Conservation (phyloP, 2,888 invertebrate genomes). For the Sarcophaga caerulescens region DNA sequence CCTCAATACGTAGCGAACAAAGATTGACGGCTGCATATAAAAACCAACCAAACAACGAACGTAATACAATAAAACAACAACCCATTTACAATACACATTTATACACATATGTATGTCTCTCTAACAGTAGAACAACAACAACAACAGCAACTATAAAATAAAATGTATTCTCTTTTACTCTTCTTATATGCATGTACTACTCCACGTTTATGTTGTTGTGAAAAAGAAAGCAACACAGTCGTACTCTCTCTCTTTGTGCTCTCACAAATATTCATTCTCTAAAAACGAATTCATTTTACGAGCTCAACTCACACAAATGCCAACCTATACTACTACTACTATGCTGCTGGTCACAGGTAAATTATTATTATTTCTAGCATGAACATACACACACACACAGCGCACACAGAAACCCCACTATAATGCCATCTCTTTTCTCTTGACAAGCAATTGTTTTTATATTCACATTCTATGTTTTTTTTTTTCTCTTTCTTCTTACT, state of each 20-base stretch:
- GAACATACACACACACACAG: constrained; percentile 51
- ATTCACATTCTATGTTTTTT: not conserved
- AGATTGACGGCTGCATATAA: constrained; percentile 75
- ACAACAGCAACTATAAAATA: constrained; percentile 23
- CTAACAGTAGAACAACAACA: constrained; percentile 26
- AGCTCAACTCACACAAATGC: constrained; percentile 16
- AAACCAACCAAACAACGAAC: constrained; percentile 75
- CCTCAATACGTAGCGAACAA: constrained; percentile 61
- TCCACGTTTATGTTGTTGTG: constrained; percentile 30
- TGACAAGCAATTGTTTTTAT: not conserved
- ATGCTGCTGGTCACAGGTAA: constrained; percentile 30
- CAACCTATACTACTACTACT: constrained; percentile 23
- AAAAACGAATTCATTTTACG: constrained; percentile 15
- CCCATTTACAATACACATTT: not conserved
- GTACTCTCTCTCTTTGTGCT: not conserved
- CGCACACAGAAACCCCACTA: not conserved
- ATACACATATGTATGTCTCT: not conserved
- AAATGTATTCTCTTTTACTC: not conserved
- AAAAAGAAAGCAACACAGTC: constrained; percentile 58
- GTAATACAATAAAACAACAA: constrained; percentile 46
- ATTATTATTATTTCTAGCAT: not conserved
- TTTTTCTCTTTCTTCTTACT: not conserved
- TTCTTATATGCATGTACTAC: not conserved
- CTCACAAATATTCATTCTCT: not conserved
- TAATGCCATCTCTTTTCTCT: constrained; percentile 39